These are phyloP conservation scores for Agriopis aurantiaria DNA, from an alignment of 2,888 invertebrate species.

Conservation along the genomic window DNA sequence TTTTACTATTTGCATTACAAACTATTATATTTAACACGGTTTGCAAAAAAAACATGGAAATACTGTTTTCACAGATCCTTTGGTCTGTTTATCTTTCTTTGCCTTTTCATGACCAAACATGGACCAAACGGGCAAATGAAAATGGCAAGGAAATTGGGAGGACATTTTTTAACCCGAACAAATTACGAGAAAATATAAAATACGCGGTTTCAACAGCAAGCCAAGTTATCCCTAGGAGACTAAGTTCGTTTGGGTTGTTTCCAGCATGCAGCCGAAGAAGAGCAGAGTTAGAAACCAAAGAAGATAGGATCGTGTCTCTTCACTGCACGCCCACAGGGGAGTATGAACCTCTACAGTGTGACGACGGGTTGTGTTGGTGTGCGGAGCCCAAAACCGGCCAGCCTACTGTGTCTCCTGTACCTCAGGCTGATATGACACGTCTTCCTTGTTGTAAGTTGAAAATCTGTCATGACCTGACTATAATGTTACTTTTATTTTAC, in stretches of 20 bases:
- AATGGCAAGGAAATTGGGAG: too few relatives aligned
- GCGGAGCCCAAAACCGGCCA: slow-evolving; percentile 87
- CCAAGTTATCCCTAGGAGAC: too few relatives aligned
- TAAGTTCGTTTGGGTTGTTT: slow-evolving; percentile 7
- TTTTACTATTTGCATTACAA: background rate
- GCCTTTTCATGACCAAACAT: too few relatives aligned
- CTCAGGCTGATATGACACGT: slow-evolving; percentile 84
- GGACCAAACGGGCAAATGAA: too few relatives aligned
- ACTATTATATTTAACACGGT: background rate
- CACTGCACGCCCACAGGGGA: slow-evolving; percentile 89
- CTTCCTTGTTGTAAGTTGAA: slow-evolving; percentile 89
- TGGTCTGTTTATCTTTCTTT: too few relatives aligned
- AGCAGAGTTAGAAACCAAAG: slow-evolving; percentile 80
- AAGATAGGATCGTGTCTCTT: slow-evolving; percentile 80
- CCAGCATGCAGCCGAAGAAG: slow-evolving; percentile 88
- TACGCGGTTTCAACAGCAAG: too few relatives aligned
- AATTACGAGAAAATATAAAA: too few relatives aligned
- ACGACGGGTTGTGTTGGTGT: slow-evolving; percentile 90
- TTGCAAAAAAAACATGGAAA: background rate
- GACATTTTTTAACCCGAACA: too few relatives aligned
- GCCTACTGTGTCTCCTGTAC: slow-evolving; percentile 84
- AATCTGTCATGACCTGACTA: slow-evolving; percentile 10
- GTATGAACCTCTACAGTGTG: slow-evolving; percentile 90
- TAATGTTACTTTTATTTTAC: too few relatives aligned
- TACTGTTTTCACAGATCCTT: too few relatives aligned